Evolutionary conservation across 2,888 invertebrate species (phyloP).

Genomic region (Sinhomidia bicolor): DNA sequence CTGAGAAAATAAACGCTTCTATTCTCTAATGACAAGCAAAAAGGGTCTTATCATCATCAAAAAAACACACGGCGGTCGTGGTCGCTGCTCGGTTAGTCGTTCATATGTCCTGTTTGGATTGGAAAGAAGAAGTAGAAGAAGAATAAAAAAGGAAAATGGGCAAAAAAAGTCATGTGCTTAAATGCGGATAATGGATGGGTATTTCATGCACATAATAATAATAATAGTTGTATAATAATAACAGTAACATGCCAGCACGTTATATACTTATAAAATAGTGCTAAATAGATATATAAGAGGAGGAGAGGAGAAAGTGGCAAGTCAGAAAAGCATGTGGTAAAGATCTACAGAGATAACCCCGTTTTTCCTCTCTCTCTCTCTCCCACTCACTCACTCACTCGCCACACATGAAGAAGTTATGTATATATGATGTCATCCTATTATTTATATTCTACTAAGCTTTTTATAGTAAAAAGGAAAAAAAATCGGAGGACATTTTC

Average conservation of each 20-base stretch:
- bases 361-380: constrained; percentile 8
- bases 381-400: too few species aligned
- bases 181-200: constrained; percentile 47
- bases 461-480: not conserved
- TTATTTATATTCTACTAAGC: too few species aligned
- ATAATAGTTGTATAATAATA: too few species aligned
- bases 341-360: constrained; percentile 58
- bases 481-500: not conserved
- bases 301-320: not conserved
- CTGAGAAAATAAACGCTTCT: not conserved
- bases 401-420: too few species aligned
- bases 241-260: not conserved
- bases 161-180: constrained; percentile 41
- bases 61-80: too few species aligned
- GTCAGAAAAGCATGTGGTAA: constrained; percentile 39
- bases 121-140: too few species aligned
- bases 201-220: constrained; percentile 26
- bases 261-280: not conserved
- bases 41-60: constrained; percentile 28
- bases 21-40: constrained; percentile 44
- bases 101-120: not conserved
- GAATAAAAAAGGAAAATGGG: constrained; percentile 35
- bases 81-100: not conserved
- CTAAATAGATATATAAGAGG: too few species aligned
- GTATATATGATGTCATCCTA: not conserved